A percentile compares a stretch with the other conserved stretches of the same genome.
Evolutionary conservation across 2,113 vertebrate species (phyloP).

Genomic region (Phalacrocorax pelagicus): DNA sequence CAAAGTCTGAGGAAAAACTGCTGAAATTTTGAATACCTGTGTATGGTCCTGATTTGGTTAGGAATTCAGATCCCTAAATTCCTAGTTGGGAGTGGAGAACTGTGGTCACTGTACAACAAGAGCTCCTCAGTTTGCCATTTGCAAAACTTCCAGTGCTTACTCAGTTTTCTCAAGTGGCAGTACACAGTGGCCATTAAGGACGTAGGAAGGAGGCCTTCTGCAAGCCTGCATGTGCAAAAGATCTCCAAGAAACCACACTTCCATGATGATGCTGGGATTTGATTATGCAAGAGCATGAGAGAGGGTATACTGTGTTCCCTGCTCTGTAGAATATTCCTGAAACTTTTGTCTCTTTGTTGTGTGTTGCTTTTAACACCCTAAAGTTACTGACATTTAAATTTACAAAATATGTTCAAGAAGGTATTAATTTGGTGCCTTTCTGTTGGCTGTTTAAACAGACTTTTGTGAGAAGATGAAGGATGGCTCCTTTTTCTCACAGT

Average conservation of each 20-base stretch:
- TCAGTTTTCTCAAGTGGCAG: not conserved
- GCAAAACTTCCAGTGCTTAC: not conserved
- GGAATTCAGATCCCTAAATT: not conserved
- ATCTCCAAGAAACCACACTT: not conserved
- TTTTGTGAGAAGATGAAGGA: not conserved
- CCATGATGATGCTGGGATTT: accelerated
- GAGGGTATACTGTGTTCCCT: not conserved
- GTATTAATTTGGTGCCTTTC: not conserved
- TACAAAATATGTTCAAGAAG: not conserved
- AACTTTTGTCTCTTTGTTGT: not conserved
- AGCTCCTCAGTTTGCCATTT: not conserved
- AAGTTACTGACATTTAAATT: not conserved
- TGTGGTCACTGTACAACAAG: not conserved
- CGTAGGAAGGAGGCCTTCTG: not conserved
- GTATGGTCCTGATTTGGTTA: not conserved
- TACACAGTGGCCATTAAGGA: not conserved
- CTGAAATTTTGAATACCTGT: not conserved
- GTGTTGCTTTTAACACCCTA: not conserved
- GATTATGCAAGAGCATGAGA: not conserved
- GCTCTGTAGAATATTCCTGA: not conserved
- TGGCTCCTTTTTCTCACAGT: not conserved
- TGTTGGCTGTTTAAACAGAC: not conserved
- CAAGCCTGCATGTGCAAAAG: not conserved
- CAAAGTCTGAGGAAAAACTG: not conserved
- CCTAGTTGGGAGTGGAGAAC: not conserved